A percentile compares a stretch with the other conserved stretches of the same genome.
These are phyloP conservation scores for Drosophila kanapiae DNA, from an alignment of 1,140 invertebrate species.

Conservation along the genomic window DNA sequence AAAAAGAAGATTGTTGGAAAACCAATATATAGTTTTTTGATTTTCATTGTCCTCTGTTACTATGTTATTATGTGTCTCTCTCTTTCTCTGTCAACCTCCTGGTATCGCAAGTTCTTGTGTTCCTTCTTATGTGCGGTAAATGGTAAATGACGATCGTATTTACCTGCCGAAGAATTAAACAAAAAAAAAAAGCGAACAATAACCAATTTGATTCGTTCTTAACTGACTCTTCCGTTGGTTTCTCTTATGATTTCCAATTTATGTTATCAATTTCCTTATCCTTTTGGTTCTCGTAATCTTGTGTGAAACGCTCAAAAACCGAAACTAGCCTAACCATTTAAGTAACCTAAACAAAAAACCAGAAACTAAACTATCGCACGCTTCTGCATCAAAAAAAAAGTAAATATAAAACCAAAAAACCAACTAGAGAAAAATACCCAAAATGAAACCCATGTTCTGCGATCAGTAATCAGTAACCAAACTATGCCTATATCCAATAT, in stretches of 20 bases:
- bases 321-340: conserved; percentile 79
- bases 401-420: conserved; percentile 11
- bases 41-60: conserved; percentile 48
- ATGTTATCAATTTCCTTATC: conserved; percentile 39
- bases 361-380: conserved; percentile 80
- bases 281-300: conserved; percentile 70
- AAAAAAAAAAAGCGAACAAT: conserved; percentile 1
- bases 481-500: conserved; percentile 66
- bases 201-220: conserved; percentile 40
- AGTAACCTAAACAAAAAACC: conserved; percentile 69
- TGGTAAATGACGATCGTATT: conserved; percentile 29
- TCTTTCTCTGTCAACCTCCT: conserved; percentile 51
- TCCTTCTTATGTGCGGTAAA: conserved; percentile 5
- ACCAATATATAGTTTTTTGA: conserved; percentile 14
- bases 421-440: conserved; percentile 49
- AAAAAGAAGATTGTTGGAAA: conserved; percentile 38
- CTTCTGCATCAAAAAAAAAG: conserved; percentile 78
- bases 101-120: conserved; percentile 39
- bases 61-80: conserved; percentile 31
- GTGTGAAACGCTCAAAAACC: conserved; percentile 79
- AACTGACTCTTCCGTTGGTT: conserved; percentile 27
- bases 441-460: conserved; percentile 73
- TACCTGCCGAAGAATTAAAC: conserved; percentile 19
- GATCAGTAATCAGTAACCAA: conserved; percentile 73
- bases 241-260: conserved; percentile 23